phyloP scores from a whole-genome alignment of 2,888 invertebrate species.

The Lamellibrachia columna region DNA sequence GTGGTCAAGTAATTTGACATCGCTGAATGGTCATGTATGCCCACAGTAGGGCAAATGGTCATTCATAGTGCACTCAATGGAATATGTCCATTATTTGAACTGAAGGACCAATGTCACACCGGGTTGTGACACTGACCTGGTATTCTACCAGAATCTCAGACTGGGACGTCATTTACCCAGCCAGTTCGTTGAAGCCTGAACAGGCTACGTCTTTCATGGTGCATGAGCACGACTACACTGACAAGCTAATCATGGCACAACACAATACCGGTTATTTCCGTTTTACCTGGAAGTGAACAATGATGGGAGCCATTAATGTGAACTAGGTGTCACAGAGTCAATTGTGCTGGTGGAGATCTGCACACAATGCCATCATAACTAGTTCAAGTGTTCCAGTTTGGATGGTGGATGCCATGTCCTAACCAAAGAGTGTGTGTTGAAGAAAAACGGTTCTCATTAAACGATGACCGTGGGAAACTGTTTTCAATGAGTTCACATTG shows the following conservation, averaged over 20 bases:
- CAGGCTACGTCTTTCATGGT: constrained; percentile 10
- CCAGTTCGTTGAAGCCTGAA: not conserved
- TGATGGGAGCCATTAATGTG: not conserved
- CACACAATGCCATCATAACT: constrained; percentile 10
- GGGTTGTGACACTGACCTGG: constrained; percentile 2
- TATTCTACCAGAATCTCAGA: constrained; percentile 10
- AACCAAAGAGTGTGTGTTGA: not conserved
- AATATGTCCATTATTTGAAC: not conserved
- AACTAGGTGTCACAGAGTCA: constrained; percentile 4
- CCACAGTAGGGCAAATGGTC: not conserved
- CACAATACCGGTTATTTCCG: not conserved
- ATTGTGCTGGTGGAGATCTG: not conserved
- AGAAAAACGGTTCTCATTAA: not conserved
- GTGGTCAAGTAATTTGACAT: not conserved
- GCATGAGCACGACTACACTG: not conserved
- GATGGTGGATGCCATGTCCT: not conserved
- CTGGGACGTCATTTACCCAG: not conserved
- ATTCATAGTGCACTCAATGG: not conserved
- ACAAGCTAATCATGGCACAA: constrained; percentile 6
- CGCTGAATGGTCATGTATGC: not conserved
- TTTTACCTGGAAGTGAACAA: constrained; percentile 16
- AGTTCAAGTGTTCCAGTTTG: not conserved
- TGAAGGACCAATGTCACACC: not conserved
- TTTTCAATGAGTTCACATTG: not conserved
- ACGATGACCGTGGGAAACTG: not conserved